Evolutionary conservation across 2,888 invertebrate genomes (phyloP), one percentile per base, ranked within the genome.

Genomic region (Dolichomitus sp.): DNA sequence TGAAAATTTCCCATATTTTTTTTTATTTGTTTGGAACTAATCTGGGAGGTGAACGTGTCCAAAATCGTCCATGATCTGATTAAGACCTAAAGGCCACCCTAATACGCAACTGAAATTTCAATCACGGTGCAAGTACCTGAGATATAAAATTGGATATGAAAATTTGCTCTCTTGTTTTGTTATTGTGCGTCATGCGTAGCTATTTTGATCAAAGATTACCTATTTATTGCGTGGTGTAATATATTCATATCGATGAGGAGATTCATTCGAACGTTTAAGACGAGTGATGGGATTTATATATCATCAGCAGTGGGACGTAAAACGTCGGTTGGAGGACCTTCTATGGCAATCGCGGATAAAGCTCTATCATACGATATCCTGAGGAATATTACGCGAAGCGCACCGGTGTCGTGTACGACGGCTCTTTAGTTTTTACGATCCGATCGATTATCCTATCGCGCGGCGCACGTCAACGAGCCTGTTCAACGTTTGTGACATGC

Each of bases 361-460:
- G 77, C 69, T 69, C 69, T 63, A 42, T 77, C 73, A 57, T 76
- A 59, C 59, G 50, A 40, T 40, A 68, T 33, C 48, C 50, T 37
- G 52, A 57, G 50, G 65, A 83, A 54, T 74, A 81, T 81, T 61
- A 75, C 63, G 65, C 40, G 40, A 59, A 52, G 57, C 48, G 30
- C 68, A 61, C 54, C 52, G 66, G 65, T 82, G 68, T 81, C 84
- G 79, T 82, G 82, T 69, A 78, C 75, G 84, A 76, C 70, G 80
- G 82, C 79, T 80, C 82, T 85, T 84, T 63, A 66, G 52, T 80
- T 84, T 83, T 85, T 78, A 84, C 81, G 81, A 81, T 78, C 61
- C 54, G 83, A 84, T 86, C 86, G 86, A 86, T 86, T 84, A 78
- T 84, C 69, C 70, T 82, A 83, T 85, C 83, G 79, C 80, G 54